Evolutionary conservation across 2,888 invertebrate species (phyloP), one percentile per base, ranked within the genome.

Genomic region (Macrostomum cliftonense): DNA sequence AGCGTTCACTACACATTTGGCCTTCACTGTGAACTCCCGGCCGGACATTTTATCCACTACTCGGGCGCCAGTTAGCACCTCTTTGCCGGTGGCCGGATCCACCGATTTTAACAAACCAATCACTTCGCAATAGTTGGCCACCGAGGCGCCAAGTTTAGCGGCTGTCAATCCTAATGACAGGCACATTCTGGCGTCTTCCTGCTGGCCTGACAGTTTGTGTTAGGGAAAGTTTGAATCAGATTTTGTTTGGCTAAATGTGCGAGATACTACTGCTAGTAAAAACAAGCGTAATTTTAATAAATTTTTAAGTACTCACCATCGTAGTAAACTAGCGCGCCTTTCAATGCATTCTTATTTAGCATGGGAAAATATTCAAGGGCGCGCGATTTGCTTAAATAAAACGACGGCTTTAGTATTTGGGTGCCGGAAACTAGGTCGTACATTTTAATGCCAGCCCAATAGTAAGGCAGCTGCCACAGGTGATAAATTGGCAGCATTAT

Each of bases 381-480:
- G 65, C 84, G 82, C 57, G 79, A 78, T 72, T 93, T 95, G 44
- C 85, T 83, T 47, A 99, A 75, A 62, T 83, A 82, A 71, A 95
- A 99, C 16, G 93, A 93, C 58, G 82, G 81, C 70, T 93, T 91
- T 12, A 99, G 81, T 54, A 87, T 85, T 65, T 93, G 81, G 58
- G 81, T 81, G 5, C 97, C 97, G 28, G 97, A 93, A 0, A 99
- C 95, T 45, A 97, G 63, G 70, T 99, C 97, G 73, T 99, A 99
- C 75, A 82, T 81, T 73, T 99, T 99, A 60, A 99, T 97, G 53
- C 97, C 97, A 58, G 83, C 80, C 93, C 93, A 99, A 71, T 81
- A 99, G 68, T 99, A 99, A 0, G 97, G 97, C 51, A 97, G 79
- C 73, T 95, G 91, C 93, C 95, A 99, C 82, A 87, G 88, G 91